Percentiles rank a stretch among this genome's conserved stretches.
These are phyloP conservation scores for Heliothis peltigera DNA, from an alignment of 2,888 invertebrate genomes.

Conservation along the genomic window DNA sequence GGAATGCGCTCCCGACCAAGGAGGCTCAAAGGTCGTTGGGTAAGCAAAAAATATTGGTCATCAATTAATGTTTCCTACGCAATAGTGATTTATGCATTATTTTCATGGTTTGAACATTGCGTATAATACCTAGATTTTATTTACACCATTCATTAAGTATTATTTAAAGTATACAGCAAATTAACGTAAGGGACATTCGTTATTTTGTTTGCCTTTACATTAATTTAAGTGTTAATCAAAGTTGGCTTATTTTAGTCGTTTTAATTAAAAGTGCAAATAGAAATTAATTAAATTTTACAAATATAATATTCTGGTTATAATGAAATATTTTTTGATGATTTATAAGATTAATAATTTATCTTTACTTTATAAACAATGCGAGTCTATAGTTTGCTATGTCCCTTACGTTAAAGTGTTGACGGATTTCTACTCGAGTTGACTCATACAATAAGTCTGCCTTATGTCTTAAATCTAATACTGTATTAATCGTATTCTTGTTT, in stretches of 20 bases:
- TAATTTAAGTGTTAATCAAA: conserved; percentile 1
- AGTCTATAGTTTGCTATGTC: conserved; percentile 23
- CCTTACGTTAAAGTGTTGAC: conserved; percentile 37
- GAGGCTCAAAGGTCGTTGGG: no score
- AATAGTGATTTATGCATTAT: conserved; percentile 19
- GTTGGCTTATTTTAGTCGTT: conserved; percentile 22
- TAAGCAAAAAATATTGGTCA: conserved; percentile 2
- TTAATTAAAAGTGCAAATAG: conserved; percentile 6
- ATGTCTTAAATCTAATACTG: conserved; percentile 30
- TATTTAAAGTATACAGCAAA: conserved; percentile 21
- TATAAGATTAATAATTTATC: conserved; percentile 11
- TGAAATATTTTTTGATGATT: conserved; percentile 20
- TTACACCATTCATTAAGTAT: conserved; percentile 12
- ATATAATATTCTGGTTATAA: conserved; percentile 13
- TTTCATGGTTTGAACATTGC: conserved; percentile 14
- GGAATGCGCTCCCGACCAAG: conserved; percentile 17
- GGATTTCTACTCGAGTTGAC: conserved; percentile 17
- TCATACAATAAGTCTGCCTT: conserved; percentile 17
- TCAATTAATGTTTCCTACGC: conserved; percentile 14
- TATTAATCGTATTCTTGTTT: conserved; percentile 34
- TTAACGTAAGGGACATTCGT: background rate
- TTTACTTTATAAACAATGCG: conserved; percentile 32
- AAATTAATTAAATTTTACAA: conserved; percentile 8
- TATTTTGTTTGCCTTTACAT: no score
- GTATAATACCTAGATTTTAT: conserved; percentile 17